These are phyloP conservation scores for Pachyuromys duprasi DNA, from an alignment of 2,797 vertebrate genomes.

Conservation along the genomic window DNA sequence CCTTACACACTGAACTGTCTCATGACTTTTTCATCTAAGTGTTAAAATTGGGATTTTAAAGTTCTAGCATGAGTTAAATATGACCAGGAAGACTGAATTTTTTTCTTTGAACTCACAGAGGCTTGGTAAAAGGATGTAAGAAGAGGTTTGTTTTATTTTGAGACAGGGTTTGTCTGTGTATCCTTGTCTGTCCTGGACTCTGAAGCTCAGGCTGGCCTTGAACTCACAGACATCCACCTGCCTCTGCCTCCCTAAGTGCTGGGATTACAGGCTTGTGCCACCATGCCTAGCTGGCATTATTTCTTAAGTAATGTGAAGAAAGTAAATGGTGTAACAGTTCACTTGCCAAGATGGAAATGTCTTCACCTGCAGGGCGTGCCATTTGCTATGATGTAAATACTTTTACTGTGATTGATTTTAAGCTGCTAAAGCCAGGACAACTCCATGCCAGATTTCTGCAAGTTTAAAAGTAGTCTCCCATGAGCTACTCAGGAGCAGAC, in stretches of 20 bases:
- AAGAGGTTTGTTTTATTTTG: neutral
- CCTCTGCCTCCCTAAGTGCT: too few relatives aligned
- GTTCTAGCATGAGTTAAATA: constrained; percentile 31
- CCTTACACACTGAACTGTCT: neutral
- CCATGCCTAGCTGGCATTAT: neutral
- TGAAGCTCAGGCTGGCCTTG: too few relatives aligned
- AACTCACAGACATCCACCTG: neutral
- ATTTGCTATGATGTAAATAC: constrained; percentile 12
- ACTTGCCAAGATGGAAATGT: neutral
- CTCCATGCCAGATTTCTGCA: neutral
- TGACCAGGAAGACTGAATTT: neutral
- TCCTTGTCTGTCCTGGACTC: too few relatives aligned
- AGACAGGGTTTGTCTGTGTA: too few relatives aligned
- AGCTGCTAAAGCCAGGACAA: neutral
- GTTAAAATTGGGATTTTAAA: constrained; percentile 38
- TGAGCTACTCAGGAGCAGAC: neutral
- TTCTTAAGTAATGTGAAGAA: neutral
- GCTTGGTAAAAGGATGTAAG: neutral
- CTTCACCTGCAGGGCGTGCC: neutral
- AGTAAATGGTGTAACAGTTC: constrained; percentile 15
- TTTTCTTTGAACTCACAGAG: constrained; percentile 42
- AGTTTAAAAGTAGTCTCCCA: neutral
- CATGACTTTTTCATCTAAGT: neutral
- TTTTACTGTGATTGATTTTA: neutral
- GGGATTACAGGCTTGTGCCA: too few relatives aligned